phyloP scores from a whole-genome alignment of 2,113 vertebrate genomes.

The Ciconia stormi region DNA sequence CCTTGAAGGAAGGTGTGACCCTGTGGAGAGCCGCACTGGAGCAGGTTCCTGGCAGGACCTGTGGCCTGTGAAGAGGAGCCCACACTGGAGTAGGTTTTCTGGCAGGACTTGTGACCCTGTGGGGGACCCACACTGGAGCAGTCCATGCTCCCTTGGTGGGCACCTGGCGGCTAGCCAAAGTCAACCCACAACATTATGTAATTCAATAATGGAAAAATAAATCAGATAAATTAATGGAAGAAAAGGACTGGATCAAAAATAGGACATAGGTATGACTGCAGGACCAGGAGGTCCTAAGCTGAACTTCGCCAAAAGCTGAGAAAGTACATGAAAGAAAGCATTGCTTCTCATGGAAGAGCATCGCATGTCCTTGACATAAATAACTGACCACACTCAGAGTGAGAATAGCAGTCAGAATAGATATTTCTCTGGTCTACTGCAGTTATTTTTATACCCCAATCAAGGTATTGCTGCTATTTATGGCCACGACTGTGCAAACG shows the following conservation, averaged over 20 bases:
- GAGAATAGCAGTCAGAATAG: not conserved
- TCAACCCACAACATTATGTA: not conserved
- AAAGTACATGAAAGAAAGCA: not conserved
- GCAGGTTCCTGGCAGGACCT: not conserved
- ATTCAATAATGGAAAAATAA: not conserved
- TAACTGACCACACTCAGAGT: not conserved
- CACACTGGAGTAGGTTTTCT: accelerated
- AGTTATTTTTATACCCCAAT: not conserved
- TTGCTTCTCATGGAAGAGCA: not conserved
- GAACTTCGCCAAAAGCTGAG: not conserved
- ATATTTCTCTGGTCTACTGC: not conserved
- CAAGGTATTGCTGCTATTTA: not conserved
- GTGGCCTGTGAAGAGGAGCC: accelerated
- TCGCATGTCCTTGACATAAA: not conserved
- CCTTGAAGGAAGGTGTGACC: not conserved
- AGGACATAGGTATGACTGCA: not conserved
- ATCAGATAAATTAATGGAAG: not conserved
- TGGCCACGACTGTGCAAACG: not conserved
- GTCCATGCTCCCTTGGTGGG: not conserved
- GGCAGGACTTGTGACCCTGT: not conserved
- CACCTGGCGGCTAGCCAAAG: not conserved
- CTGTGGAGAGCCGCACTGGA: accelerated
- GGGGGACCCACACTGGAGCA: accelerated
- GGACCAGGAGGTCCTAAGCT: not conserved
- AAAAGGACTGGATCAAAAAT: not conserved